Base-by-base conservation (phyloP, 2,113 vertebrate species). In the Ophthalmolycus amberensis region DNA sequence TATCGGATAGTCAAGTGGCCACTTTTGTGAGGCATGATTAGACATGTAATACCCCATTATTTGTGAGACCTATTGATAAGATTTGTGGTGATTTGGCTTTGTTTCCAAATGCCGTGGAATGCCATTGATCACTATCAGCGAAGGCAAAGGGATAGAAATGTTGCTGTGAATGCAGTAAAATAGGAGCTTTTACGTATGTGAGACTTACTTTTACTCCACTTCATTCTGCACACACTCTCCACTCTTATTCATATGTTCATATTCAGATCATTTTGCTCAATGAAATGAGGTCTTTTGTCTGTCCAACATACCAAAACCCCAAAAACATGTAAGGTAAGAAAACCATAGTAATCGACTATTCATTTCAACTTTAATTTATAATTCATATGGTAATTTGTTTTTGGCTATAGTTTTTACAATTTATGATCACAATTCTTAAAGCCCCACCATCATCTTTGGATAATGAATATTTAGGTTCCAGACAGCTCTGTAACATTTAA, bases 21-120 rank as follows among this genome's bases (percentile, higher is more conserved):
- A 59, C 79, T 76, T 79, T 50, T 58, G 79, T 84, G 69, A 76
- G 77, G 63, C 78, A 84, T 37, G 74, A 76, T 87, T 81, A 75
- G 73, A 80, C 85, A 74, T 87, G 82, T 85, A 64, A 50, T 71
- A 58, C 62, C n/a, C n/a, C 62, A 42, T 83, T 64, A 83, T 71
- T 65, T 66, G 20, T 50, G 60, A 78, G 60, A 58, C 12, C 29
- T 66, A 54, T 79, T 71, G 78, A 86, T 89, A 80, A 85, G 75
- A 79, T 80, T 70, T 48, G 12, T 16, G 32, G 37, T 18, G 25
- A 76, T 83, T 42, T 81, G 38, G 65, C 82, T 80, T 27, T 5
- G 38, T 87, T 85, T 71, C 3, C 50, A 38, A 48, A 37, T n/a
- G 34, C 52, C 69, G 59, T 25, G n/a, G 52, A 66, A 60, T 48